Conservation (phyloP, 2,888 invertebrate species). For the Fabriciana adippe region DNA sequence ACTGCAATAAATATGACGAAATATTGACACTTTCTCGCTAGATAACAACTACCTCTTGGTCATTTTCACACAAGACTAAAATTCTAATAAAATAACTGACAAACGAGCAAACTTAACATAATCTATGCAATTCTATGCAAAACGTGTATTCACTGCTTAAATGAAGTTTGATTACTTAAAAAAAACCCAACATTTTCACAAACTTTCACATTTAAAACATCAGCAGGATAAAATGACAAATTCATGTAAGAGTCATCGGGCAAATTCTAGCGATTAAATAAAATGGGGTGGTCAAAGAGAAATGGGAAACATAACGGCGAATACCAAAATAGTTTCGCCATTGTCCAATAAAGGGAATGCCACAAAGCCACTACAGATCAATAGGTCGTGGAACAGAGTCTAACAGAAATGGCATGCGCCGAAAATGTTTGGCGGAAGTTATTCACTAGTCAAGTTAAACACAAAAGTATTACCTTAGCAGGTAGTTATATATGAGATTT, state of each 20-base stretch:
- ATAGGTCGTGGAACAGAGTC: conserved; percentile 14
- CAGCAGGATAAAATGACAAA: neutral
- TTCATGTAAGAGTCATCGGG: neutral
- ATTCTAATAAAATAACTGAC: too few species aligned
- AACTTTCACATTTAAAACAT: neutral
- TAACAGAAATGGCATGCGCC: conserved; percentile 9
- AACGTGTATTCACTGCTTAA: too few species aligned
- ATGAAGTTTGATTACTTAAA: too few species aligned
- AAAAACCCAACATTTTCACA: too few species aligned
- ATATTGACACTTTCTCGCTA: too few species aligned
- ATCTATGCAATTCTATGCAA: too few species aligned
- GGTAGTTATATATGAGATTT: too few species aligned
- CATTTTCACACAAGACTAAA: too few species aligned
- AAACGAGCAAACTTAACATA: too few species aligned
- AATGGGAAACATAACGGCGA: conserved; percentile 24
- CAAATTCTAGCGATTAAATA: conserved; percentile 19
- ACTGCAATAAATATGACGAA: too few species aligned
- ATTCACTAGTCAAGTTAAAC: neutral
- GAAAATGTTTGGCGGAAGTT: neutral
- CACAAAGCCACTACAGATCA: conserved; percentile 27
- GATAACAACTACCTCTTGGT: too few species aligned
- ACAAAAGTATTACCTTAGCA: too few species aligned
- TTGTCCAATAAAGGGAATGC: conserved; percentile 29
- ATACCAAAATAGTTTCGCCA: conserved; percentile 27
- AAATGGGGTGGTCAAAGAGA: conserved; percentile 20